phyloP scores from a whole-genome alignment of 2,888 invertebrate species.

The Eupsilia transversa region DNA sequence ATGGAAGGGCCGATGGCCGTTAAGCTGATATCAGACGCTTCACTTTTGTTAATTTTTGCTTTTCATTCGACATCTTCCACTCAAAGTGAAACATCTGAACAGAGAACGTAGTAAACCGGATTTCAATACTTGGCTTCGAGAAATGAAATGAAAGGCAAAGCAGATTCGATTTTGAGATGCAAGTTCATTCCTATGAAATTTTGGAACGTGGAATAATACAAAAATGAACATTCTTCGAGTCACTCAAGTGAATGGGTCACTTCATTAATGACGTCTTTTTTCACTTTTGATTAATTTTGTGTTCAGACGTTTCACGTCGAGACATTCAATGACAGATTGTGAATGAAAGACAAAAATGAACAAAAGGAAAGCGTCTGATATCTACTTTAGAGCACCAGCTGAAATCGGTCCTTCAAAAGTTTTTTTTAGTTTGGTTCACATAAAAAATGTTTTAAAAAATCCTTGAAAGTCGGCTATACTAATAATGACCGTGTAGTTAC shows the following conservation, averaged over 20 bases:
- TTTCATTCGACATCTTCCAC: background rate
- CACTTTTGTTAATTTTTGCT: background rate
- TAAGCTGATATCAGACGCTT: background rate
- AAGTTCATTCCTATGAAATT: no score
- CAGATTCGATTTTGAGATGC: no score
- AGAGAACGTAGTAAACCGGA: no score
- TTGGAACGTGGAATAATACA: no score
- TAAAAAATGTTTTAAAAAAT: background rate
- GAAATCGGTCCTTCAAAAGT: background rate
- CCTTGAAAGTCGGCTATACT: background rate
- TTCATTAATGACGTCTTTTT: no score
- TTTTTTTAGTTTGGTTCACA: background rate
- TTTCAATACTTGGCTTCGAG: no score
- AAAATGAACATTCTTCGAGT: no score
- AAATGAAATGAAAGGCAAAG: no score
- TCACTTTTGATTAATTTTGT: background rate
- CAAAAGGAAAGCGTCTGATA: background rate
- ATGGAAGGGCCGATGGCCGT: background rate
- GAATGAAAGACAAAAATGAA: background rate
- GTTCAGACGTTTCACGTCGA: background rate
- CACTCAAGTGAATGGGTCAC: no score
- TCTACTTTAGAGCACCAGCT: background rate
- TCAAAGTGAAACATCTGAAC: background rate
- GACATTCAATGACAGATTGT: background rate
- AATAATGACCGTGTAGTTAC: background rate